Conservation (phyloP, 2,113 vertebrate genomes). For the Epinephelus lanceolatus region DNA sequence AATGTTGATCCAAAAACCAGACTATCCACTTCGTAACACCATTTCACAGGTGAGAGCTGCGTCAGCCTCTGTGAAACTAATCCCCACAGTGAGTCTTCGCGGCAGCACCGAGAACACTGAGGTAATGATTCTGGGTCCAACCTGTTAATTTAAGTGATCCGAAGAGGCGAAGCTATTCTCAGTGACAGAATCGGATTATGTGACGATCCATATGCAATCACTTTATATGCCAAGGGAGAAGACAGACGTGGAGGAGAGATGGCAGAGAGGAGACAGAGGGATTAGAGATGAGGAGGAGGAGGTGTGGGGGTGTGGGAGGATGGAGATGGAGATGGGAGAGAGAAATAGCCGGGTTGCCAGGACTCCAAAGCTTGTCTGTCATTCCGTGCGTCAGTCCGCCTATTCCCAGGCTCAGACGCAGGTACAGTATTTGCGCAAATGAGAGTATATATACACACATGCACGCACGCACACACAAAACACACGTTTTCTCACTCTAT, state of each 20-base stretch:
- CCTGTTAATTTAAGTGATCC: conserved; percentile 58
- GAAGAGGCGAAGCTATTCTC: conserved; percentile 68
- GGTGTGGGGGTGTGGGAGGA: conserved; percentile 62
- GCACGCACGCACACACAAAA: conserved; percentile 10
- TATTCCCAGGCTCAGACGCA: conserved; percentile 83
- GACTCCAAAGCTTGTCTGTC: conserved; percentile 81
- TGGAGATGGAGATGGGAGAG: conserved; percentile 42
- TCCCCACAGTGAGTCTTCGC: conserved; percentile 49
- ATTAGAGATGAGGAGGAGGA: conserved; percentile 64
- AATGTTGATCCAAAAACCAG: conserved; percentile 72
- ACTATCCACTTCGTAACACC: conserved; percentile 58
- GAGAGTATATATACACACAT: conserved; percentile 50
- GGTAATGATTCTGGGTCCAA: conserved; percentile 37
- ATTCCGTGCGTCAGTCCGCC: conserved; percentile 83
- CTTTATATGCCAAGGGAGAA: conserved; percentile 66
- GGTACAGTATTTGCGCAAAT: conserved; percentile 76
- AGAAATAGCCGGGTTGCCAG: conserved; percentile 78
- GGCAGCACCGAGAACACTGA: conserved; percentile 26
- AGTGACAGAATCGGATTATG: conserved; percentile 73
- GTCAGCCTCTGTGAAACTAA: conserved; percentile 58
- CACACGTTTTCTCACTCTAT: conserved; percentile 51
- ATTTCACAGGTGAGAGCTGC: conserved; percentile 68
- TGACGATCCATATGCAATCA: conserved; percentile 70
- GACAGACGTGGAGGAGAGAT: conserved; percentile 57
- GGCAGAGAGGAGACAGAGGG: conserved; percentile 55